Conservation (phyloP, 2,113 vertebrate species). For the Motacilla alba region DNA sequence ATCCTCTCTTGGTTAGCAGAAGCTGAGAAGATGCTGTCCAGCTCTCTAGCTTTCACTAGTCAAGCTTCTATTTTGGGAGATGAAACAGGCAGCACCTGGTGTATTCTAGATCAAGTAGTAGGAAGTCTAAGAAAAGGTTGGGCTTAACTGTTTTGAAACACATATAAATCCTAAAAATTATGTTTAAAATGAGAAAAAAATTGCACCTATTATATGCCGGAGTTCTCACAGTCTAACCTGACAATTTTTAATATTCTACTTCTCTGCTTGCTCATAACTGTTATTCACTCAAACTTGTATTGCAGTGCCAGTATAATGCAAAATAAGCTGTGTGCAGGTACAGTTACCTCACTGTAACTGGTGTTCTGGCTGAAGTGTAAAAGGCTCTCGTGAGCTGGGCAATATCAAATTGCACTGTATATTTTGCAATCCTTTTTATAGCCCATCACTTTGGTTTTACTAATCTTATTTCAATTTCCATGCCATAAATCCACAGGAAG, state of each 20-base stretch:
- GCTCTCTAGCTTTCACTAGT: background rate
- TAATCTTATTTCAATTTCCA: background rate
- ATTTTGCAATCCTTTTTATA: background rate
- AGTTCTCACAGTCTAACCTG: background rate
- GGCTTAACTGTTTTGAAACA: background rate
- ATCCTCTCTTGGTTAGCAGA: background rate
- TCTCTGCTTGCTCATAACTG: background rate
- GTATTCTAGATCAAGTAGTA: background rate
- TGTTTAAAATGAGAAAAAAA: background rate
- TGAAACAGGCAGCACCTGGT: background rate
- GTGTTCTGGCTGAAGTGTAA: background rate
- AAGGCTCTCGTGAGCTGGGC: fast-evolving
- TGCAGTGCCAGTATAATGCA: background rate
- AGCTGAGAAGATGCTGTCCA: background rate
- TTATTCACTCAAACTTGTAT: background rate
- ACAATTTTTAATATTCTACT: background rate
- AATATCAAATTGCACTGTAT: background rate
- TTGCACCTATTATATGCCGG: background rate
- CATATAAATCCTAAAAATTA: background rate
- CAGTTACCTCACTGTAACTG: background rate
- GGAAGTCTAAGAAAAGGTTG: background rate
- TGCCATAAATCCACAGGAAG: background rate
- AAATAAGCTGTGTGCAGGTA: background rate
- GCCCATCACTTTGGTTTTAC: background rate
- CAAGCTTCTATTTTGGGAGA: background rate